Percentiles rank a stretch among this genome's conserved stretches.
phyloP scores from a whole-genome alignment of 2,888 invertebrate species.

The Sinodicranocentrus sp. region DNA sequence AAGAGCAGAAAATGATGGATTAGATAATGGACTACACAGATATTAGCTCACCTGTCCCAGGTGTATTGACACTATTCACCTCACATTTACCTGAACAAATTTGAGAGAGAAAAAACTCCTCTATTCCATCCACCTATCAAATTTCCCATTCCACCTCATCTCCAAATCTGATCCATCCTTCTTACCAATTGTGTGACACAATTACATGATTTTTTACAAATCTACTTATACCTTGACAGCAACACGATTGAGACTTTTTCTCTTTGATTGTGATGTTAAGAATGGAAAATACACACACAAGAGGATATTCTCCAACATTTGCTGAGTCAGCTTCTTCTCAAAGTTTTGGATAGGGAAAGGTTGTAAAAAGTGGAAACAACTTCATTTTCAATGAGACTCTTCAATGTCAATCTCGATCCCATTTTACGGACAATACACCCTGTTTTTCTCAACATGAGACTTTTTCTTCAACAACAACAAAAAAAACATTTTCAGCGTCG shows the following conservation, averaged over 20 bases:
- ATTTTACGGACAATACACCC: constrained; percentile 31
- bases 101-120: no score
- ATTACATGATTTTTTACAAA: constrained; percentile 39
- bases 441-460: constrained; percentile 33
- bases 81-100: no score
- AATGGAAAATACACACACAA: no score
- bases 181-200: no score
- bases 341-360: neutral
- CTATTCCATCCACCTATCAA: neutral
- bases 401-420: constrained; percentile 51
- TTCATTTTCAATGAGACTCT: constrained; percentile 43
- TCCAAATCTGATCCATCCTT: no score
- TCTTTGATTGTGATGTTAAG: no score
- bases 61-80: no score
- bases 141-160: constrained; percentile 6
- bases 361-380: constrained; percentile 53
- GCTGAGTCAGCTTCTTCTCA: constrained; percentile 5
- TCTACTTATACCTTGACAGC: constrained; percentile 16
- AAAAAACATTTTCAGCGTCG: neutral
- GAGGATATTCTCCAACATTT: no score
- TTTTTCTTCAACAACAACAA: neutral
- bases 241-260: neutral
- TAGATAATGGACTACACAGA: constrained; percentile 30
- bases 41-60: no score
- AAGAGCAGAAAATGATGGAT: constrained; percentile 31